Percentiles rank a stretch among this genome's conserved stretches.
Evolutionary conservation across 1,140 invertebrate species (phyloP).

Genomic region (Ganaspis sp.): DNA sequence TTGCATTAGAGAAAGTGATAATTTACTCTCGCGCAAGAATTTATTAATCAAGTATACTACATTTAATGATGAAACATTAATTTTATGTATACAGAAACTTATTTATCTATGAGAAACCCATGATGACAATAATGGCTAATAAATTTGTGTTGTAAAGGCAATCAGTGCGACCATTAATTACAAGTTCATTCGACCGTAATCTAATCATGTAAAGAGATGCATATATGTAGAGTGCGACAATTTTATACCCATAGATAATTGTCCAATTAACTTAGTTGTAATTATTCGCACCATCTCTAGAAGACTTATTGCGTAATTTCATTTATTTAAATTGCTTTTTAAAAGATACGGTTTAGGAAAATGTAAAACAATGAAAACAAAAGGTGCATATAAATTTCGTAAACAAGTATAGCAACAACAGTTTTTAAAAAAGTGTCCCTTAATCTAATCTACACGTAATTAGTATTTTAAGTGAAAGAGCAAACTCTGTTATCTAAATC

Average conservation of each 20-base stretch:
- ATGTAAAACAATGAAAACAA: too few relatives aligned
- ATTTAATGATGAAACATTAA: too few relatives aligned
- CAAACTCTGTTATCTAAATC: too few relatives aligned
- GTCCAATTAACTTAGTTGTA: not conserved
- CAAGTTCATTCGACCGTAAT: not conserved
- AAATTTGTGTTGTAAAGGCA: constrained; percentile 9
- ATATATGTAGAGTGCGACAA: not conserved
- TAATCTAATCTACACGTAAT: too few relatives aligned
- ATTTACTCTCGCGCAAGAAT: too few relatives aligned
- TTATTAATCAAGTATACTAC: too few relatives aligned
- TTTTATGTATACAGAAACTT: not conserved
- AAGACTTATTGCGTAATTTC: not conserved
- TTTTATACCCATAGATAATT: not conserved
- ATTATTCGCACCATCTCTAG: not conserved
- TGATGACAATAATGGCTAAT: not conserved
- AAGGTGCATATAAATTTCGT: too few relatives aligned
- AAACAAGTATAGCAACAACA: too few relatives aligned
- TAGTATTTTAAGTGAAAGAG: too few relatives aligned
- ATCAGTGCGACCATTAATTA: constrained; percentile 6
- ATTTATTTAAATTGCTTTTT: not conserved
- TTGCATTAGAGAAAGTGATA: too few relatives aligned
- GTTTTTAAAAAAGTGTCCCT: too few relatives aligned
- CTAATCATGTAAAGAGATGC: constrained; percentile 1
- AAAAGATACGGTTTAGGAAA: not conserved
- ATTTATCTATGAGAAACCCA: not conserved